A percentile compares a stretch with the other conserved stretches of the same genome.
Evolutionary conservation across 35 echinoderm and acorn worm genomes (phyloP).

Genomic region (Hemicentrotus pulcherrimus): DNA sequence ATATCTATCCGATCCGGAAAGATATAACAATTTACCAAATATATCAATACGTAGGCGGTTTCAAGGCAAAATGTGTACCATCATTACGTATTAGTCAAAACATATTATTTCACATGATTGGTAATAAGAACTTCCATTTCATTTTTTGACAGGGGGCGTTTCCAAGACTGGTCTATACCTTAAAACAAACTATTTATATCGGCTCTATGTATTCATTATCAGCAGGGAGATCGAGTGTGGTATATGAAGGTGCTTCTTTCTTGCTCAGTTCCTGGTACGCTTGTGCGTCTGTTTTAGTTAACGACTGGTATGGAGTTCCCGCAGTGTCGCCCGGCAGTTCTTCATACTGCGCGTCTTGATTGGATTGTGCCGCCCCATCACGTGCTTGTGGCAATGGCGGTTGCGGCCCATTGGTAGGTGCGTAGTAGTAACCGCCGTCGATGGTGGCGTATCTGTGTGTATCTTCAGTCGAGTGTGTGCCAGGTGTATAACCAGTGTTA

Average conservation of each 20-base stretch:
- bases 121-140: too few species aligned
- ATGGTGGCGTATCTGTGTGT: constrained; percentile 32
- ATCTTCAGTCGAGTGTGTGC: background rate
- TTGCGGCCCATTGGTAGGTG: background rate
- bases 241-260: background rate
- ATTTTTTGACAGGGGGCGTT: too few species aligned
- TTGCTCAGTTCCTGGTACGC: background rate
- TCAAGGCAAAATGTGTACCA: too few species aligned
- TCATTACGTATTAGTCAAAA: too few species aligned
- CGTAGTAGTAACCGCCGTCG: background rate
- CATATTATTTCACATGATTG: too few species aligned
- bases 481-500: background rate
- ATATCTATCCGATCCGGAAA: too few species aligned
- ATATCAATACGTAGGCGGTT: too few species aligned
- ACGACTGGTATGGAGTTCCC: background rate
- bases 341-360: background rate
- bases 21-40: too few species aligned
- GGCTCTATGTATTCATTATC: background rate
- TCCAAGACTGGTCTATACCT: too few species aligned
- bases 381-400: background rate
- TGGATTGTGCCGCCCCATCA: background rate
- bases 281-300: background rate
- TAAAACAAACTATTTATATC: background rate
- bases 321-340: background rate
- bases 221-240: background rate